phyloP scores from a whole-genome alignment of 2,797 vertebrate species.

The Nasua narica region DNA sequence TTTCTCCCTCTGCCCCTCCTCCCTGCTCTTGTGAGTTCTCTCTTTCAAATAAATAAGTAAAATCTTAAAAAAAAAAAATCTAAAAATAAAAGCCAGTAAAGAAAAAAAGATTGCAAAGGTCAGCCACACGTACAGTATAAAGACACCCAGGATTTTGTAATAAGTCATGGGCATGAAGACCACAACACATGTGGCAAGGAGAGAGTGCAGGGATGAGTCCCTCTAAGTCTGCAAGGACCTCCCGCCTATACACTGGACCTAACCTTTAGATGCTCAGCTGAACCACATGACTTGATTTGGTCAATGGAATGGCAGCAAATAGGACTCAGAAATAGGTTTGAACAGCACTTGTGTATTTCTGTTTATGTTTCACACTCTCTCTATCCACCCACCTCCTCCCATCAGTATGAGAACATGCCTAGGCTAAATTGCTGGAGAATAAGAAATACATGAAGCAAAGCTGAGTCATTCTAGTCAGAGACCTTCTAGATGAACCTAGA shows the following conservation, averaged over 20 bases:
- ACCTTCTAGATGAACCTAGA: background rate
- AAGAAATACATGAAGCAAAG: background rate
- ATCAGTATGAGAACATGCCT: background rate
- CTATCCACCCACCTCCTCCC: background rate
- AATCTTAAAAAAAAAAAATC: background rate
- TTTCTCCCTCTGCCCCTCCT: background rate
- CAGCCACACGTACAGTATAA: background rate
- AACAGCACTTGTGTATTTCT: background rate
- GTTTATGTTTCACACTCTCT: background rate
- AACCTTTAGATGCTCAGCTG: background rate
- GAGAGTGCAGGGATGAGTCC: background rate
- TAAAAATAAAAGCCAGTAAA: background rate
- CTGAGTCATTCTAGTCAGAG: background rate
- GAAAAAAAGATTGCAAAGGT: background rate
- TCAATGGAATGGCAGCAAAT: background rate
- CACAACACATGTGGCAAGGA: background rate
- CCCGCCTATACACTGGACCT: rapidly evolving
- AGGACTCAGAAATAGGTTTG: background rate
- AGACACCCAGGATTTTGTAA: background rate
- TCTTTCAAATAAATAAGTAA: background rate
- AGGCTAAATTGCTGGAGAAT: background rate
- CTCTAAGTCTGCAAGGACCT: too few species aligned
- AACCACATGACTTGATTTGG: background rate
- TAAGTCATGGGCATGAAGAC: background rate
- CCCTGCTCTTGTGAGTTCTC: background rate